These are phyloP conservation scores for Nephrotoma guestfalica DNA, from an alignment of 2,888 invertebrate genomes.

Conservation along the genomic window DNA sequence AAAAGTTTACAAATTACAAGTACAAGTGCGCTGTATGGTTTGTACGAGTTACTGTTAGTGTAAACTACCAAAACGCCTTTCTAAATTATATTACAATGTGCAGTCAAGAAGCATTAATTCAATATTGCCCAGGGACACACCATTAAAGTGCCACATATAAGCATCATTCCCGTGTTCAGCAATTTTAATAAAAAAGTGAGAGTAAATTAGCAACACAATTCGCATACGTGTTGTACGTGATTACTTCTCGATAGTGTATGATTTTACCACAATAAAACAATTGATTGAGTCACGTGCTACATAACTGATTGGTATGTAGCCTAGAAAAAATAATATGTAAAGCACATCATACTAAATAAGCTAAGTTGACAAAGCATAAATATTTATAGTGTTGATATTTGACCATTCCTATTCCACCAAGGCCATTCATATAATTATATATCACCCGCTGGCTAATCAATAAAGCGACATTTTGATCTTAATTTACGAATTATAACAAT, in stretches of 20 bases:
- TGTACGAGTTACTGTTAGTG: too few relatives aligned
- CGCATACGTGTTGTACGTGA: background rate
- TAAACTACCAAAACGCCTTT: too few relatives aligned
- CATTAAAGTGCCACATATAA: background rate
- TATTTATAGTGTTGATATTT: background rate
- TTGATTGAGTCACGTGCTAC: background rate
- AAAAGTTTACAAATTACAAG: too few relatives aligned
- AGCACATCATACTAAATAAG: background rate
- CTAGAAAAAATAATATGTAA: background rate
- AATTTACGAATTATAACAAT: background rate
- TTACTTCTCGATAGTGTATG: background rate
- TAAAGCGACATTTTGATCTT: background rate
- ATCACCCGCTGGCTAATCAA: background rate
- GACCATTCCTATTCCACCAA: background rate
- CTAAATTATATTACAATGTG: too few relatives aligned
- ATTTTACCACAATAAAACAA: background rate
- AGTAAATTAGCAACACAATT: background rate
- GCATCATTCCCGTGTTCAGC: background rate
- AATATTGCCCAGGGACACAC: too few relatives aligned
- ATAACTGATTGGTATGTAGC: background rate
- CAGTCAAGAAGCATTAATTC: too few relatives aligned
- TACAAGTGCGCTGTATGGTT: too few relatives aligned
- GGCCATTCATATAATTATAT: background rate
- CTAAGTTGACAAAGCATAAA: background rate
- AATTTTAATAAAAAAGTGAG: background rate